Percentiles rank a stretch among this genome's conserved stretches.
These are phyloP conservation scores for Erpetoichthys calabaricus DNA, from an alignment of 2,797 vertebrate genomes.

Conservation along the genomic window DNA sequence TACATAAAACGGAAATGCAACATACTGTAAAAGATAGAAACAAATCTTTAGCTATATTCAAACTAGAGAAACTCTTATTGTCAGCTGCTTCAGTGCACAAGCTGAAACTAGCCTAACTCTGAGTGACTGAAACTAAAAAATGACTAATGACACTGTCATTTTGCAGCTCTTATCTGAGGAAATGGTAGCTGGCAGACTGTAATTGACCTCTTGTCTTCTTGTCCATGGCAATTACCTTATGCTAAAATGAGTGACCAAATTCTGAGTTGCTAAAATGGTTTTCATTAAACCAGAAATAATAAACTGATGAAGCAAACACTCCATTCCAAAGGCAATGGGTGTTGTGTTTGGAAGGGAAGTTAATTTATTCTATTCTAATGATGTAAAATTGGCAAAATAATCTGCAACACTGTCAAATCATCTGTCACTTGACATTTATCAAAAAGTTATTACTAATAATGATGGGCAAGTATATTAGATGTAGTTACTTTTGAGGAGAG, in stretches of 20 bases:
- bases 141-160: slow-evolving; percentile 21
- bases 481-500: not conserved
- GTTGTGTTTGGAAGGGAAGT: not conserved
- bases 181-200: slow-evolving; percentile 18
- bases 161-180: slow-evolving; percentile 16
- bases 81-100: not conserved
- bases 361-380: slow-evolving; percentile 3
- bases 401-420: slow-evolving; percentile 3
- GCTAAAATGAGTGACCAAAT: slow-evolving; percentile 8
- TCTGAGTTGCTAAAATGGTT: not conserved
- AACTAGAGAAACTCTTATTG: not conserved
- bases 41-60: not conserved
- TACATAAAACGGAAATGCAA: no score
- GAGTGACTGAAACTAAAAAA: slow-evolving; percentile 20
- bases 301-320: not conserved
- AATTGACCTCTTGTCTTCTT: slow-evolving; percentile 20
- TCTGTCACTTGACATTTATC: slow-evolving; percentile 5
- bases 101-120: slow-evolving; percentile 16
- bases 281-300: slow-evolving; percentile 6
- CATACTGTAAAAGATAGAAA: not conserved
- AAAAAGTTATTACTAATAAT: slow-evolving; percentile 2
- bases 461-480: slow-evolving; percentile 4
- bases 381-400: slow-evolving; percentile 4
- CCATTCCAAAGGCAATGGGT: not conserved
- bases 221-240: slow-evolving; percentile 18